Conservation (phyloP, 2,888 invertebrate genomes). For the Chaitophorus viminalis region DNA sequence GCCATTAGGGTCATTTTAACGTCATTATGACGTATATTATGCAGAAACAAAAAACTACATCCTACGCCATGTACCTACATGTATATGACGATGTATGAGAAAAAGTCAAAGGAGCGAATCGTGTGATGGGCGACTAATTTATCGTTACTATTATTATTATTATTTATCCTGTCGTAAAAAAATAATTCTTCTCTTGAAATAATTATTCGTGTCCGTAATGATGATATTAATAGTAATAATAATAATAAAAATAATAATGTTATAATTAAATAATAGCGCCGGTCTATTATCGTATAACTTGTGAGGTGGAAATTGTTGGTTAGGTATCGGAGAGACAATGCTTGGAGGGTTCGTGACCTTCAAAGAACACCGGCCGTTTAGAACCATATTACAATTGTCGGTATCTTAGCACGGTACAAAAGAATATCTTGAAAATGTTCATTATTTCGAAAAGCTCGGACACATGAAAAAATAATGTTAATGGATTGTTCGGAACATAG, state of each 20-base stretch:
- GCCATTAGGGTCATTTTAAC: constrained; percentile 39
- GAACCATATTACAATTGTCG: constrained; percentile 13
- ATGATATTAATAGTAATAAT: constrained; percentile 17
- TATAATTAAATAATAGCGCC: constrained; percentile 36
- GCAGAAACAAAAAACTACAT: constrained; percentile 56
- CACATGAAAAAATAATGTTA: constrained; percentile 8
- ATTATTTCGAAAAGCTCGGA: constrained; percentile 39
- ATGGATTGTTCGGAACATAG: neutral
- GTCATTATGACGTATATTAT: constrained; percentile 55
- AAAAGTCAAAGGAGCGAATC: constrained; percentile 57
- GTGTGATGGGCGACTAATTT: constrained; percentile 41
- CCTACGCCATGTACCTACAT: neutral
- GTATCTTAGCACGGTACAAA: constrained; percentile 12
- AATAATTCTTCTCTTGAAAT: constrained; percentile 25
- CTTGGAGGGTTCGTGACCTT: constrained; percentile 45
- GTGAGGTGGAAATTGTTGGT: constrained; percentile 28
- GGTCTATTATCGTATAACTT: neutral
- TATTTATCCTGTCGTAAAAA: constrained; percentile 13
- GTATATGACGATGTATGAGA: constrained; percentile 6
- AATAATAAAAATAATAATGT: constrained; percentile 15
- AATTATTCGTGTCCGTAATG: neutral
- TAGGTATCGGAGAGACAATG: constrained; percentile 34
- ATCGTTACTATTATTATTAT: constrained; percentile 25
- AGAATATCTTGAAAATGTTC: constrained; percentile 40
- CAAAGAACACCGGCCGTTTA: constrained; percentile 40